Evolutionary conservation across 2,797 vertebrate genomes (phyloP), one percentile per base, ranked within the genome.

Genomic region (Phoxinus dragarum): DNA sequence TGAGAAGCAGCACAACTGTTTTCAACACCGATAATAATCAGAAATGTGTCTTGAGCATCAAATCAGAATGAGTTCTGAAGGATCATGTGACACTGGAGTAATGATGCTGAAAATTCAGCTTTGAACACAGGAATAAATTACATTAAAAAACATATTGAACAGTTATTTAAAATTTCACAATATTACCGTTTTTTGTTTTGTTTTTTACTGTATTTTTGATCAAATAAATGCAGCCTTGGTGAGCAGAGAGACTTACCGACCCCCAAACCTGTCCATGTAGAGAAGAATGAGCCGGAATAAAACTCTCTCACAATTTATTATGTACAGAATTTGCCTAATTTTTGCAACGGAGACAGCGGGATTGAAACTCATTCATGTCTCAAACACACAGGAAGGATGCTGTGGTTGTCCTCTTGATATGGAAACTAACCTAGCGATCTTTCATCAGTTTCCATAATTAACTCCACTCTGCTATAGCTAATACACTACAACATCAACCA

Each of bases 401-500:
- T 94, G 95, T 95, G 94, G 94, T 94, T 91, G 93, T 93, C 93
- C 91, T 93, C 92, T 92, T 90, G 89, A 92, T 91, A 91, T 95
- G 94, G 94, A 95, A 94, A 94, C 91, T 90, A 93, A 94, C 92
- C 91, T 92, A 89, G 90, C 91, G 91, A 91, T 93, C 91, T 93
- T 93, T 93, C 91, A 95, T 94, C 90, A 92, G 91, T 93, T 94
- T 95, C 93, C 93, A 94, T 93, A 94, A 94, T 92, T 93, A 92
- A 82, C 75, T 71, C 87, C 84, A 86, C 83, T 77, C 88, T 91
- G 10, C 47, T 76, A 66, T 61, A 76, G 6, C 34, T 27, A 7
- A 49, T 64, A 78, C 66, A 38, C 12, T 61, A 42, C 54, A 72
- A 68, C 54, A 3, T 52, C 31, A 86, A 80, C 10, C 7, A 54